A percentile compares a stretch with the other conserved stretches of the same genome.
Conservation (phyloP, 2,888 invertebrate genomes). For the Plebejus anna region DNA sequence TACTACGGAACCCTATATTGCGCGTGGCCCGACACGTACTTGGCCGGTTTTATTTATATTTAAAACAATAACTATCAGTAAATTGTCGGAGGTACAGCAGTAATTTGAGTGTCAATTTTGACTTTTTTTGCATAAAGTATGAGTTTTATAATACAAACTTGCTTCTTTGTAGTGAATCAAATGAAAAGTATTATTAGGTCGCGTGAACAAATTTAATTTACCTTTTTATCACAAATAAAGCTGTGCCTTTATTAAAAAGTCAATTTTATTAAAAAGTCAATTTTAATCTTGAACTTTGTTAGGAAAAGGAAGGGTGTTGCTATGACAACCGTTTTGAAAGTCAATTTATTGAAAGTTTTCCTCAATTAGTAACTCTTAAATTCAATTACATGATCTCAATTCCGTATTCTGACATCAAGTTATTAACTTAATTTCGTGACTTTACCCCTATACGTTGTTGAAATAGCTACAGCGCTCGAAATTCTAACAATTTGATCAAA, state of each 20-base stretch:
- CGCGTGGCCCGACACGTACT: too few relatives aligned
- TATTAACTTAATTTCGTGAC: background rate
- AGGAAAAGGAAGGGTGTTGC: background rate
- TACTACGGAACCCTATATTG: too few relatives aligned
- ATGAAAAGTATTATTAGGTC: too few relatives aligned
- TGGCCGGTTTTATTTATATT: too few relatives aligned
- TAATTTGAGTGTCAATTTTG: too few relatives aligned
- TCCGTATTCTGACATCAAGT: background rate
- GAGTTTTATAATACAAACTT: too few relatives aligned
- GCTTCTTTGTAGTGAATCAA: too few relatives aligned
- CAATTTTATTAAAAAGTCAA: background rate
- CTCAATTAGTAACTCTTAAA: conserved; percentile 7
- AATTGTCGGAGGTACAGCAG: too few relatives aligned
- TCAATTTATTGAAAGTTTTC: background rate
- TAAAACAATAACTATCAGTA: too few relatives aligned
- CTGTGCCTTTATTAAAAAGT: background rate
- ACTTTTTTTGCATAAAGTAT: too few relatives aligned
- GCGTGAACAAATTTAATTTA: too few relatives aligned
- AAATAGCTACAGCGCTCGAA: background rate
- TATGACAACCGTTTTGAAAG: background rate
- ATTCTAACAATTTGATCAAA: background rate
- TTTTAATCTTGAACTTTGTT: background rate
- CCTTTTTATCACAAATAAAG: background rate
- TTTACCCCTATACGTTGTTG: background rate
- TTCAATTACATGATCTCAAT: background rate